These are phyloP conservation scores for Altica lythri DNA, from an alignment of 2,888 invertebrate species.

Conservation along the genomic window DNA sequence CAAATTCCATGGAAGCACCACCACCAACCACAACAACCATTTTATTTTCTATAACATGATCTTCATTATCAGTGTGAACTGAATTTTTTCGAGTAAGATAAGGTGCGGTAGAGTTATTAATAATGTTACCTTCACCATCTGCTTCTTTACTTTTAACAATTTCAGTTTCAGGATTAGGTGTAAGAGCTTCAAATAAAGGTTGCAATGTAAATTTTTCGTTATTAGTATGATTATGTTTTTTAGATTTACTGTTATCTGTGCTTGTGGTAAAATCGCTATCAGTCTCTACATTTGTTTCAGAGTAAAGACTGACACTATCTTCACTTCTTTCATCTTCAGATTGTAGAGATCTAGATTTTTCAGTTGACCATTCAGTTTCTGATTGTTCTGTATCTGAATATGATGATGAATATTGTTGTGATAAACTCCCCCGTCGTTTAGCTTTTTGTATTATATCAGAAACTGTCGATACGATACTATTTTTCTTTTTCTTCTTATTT, in stretches of 20 bases:
- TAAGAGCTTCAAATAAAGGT: conserved; percentile 37
- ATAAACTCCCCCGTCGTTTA: conserved; percentile 64
- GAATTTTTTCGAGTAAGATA: conserved; percentile 71
- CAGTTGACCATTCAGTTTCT: conserved; percentile 69
- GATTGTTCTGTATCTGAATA: conserved; percentile 79
- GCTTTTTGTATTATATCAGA: conserved; percentile 86
- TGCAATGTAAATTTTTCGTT: conserved; percentile 35
- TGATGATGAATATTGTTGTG: conserved; percentile 65
- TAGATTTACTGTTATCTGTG: conserved; percentile 47
- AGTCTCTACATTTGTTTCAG: conserved; percentile 65
- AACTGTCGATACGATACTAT: conserved; percentile 80
- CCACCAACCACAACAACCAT: conserved; percentile 59
- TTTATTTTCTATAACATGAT: conserved; percentile 57
- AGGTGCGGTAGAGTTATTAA: conserved; percentile 69
- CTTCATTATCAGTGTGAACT: conserved; percentile 62
- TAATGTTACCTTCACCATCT: conserved; percentile 67
- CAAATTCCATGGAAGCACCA: conserved; percentile 82
- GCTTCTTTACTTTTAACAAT: conserved; percentile 66
- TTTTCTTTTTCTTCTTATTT: conserved; percentile 73
- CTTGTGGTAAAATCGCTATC: conserved; percentile 71
- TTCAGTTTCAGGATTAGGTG: conserved; percentile 58
- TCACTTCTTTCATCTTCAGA: conserved; percentile 70
- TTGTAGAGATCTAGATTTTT: conserved; percentile 72
- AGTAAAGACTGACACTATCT: conserved; percentile 64
- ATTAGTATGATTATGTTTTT: conserved; percentile 29